Evolutionary conservation across 2,797 vertebrate genomes (phyloP), one percentile per base, ranked within the genome.

Genomic region (Sternarchorhynchus goeldii): DNA sequence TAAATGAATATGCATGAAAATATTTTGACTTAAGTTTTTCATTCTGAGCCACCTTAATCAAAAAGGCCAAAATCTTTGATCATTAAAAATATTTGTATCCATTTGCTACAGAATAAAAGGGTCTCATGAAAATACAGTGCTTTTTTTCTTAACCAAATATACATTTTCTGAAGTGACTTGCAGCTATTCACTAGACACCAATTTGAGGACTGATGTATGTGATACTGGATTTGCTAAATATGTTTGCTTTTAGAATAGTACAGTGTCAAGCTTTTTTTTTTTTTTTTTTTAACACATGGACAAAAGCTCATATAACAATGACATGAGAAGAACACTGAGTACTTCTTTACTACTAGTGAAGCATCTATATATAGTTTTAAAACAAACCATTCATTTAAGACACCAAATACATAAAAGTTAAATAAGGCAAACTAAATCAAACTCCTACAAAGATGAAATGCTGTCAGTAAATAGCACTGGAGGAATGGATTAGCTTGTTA

Each of bases 391-490:
- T 53, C 8, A 14, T 55, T 63, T 65, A 39, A 45, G 41, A 45
- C 41, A 7, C 41, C 41, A 45, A 45, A 2, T 50, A 50, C 12
- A 50, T 50, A 50, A 50, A 50, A 12, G 10, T 12, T 50, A 50
- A 12, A 31, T 21, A 55, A 68, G 6, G 20, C 34, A 4, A 70
- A 57, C 32, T 21, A 41, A 80, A 70, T n/a, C 58, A 69, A 68
- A 67, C 45, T 8, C 58, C 34, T 58, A 80, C 21, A 56, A 75
- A 75, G 57, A 70, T 31, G 55, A 71, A 57, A 71, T 7, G 57
- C 32, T 57, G 17, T 50, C 56, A 41, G 29, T 36, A 69, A 60
- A 57, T 45, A 45, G 41, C 16, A 68, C 67, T 60, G 36, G 62
- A 67, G 34, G 56, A 53, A 18, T 50, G 10, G 45, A 12, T 50